These are phyloP conservation scores for Lycophotia porphyrea DNA, from an alignment of 2,888 invertebrate genomes.

Conservation along the genomic window DNA sequence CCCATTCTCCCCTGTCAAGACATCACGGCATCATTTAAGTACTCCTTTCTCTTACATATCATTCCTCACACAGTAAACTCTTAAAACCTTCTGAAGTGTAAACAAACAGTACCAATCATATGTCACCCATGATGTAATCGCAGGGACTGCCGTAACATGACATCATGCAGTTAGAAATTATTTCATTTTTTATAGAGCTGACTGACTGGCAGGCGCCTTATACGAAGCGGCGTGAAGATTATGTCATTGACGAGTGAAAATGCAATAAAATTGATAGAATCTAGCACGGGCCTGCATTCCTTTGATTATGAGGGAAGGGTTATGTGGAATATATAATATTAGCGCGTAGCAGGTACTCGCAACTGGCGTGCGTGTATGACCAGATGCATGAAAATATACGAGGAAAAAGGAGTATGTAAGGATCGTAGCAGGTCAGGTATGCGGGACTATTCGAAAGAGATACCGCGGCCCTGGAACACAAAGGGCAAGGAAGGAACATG, in stretches of 20 bases:
- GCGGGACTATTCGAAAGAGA: no score
- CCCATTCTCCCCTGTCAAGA: no score
- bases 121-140: constrained; percentile 45
- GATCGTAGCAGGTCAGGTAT: no score
- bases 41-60: no score
- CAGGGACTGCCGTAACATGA: constrained; percentile 44
- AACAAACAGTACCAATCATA: constrained; percentile 37
- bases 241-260: constrained; percentile 78
- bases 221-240: constrained; percentile 66
- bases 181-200: constrained; percentile 65
- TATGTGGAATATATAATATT: neutral
- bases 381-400: no score
- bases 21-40: no score
- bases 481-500: no score
- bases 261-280: constrained; percentile 74
- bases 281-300: constrained; percentile 34
- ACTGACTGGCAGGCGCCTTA: constrained; percentile 56
- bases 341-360: no score
- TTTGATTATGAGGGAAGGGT: constrained; percentile 1
- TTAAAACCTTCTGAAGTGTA: neutral
- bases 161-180: constrained; percentile 65
- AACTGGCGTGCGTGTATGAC: no score
- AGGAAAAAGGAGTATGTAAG: no score
- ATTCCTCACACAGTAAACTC: no score
- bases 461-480: no score